Evolutionary conservation across 1,140 invertebrate genomes (phyloP), one percentile per base, ranked within the genome.

Genomic region (Aphaenogaster ashmeadi): DNA sequence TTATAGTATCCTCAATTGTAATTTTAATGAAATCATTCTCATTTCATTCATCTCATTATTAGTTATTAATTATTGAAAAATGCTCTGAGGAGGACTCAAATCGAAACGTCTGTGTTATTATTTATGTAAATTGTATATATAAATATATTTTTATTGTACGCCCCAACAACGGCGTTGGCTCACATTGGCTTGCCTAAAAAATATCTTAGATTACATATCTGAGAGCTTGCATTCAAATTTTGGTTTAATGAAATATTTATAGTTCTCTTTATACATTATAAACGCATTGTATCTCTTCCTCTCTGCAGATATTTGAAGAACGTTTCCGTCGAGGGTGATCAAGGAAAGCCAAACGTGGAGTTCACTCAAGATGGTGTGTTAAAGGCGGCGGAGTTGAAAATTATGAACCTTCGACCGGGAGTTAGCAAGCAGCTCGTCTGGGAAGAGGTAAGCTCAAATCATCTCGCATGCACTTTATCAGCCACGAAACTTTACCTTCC

Each of bases 301-400:
- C 47, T 85, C 79, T 97, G 96, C 93, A 97, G 97, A 87, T 98
- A 98, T 93, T 94, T 98, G 88, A 96, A 97, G 75, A 98, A 98
- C 91, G 98, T 98, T 0, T 98, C 97, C 69, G 97, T 98, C 0
- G 98, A 98, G 89, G 96, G 96, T 1, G 97, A 98, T 83, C 96
- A 96, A 0, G 97, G 97, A 8, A 97, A 98, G 90, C 98, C 98
- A 0, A 97, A 97, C 88, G 96, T 98, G 11, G 97, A 98, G 93
- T 99, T 99, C 93, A 98, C 98, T 8, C 97, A 97, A 3, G 98
- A 99, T 92, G 98, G 98, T 0, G 98, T 98, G 78, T 95, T 99
- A 18, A 97, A 97, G 93, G 97, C 98, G 0, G 97, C 98, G 0
- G 98, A 99, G 94, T 95, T 99, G 78, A 98, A 98, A 95, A 98